phyloP scores from a whole-genome alignment of 2,888 invertebrate species.

The Tetragnatha montana region DNA sequence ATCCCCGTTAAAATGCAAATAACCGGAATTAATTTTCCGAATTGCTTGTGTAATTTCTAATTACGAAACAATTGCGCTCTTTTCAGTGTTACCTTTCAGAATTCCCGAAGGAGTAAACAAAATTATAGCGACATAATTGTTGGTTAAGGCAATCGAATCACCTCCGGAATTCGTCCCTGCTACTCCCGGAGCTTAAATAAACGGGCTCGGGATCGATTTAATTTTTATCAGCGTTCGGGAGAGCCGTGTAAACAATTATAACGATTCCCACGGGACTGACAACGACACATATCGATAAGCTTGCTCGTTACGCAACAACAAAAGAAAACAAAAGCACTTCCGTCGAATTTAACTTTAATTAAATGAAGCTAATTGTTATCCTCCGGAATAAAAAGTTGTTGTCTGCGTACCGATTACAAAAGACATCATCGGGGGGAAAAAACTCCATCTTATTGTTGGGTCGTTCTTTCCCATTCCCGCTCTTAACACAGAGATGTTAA shows the following conservation, averaged over 20 bases:
- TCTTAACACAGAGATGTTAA: conserved; percentile 49
- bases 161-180: conserved; percentile 6
- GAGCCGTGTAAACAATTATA: conserved; percentile 34
- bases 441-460: conserved; percentile 20
- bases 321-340: conserved; percentile 18
- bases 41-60: not conserved
- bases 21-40: not conserved
- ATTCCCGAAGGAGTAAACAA: not conserved
- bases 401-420: conserved; percentile 51
- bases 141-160: conserved; percentile 9
- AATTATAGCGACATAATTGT: not conserved
- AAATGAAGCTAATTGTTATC: conserved; percentile 66
- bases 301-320: conserved; percentile 24
- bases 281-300: conserved; percentile 28
- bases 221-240: conserved; percentile 27
- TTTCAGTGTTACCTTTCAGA: not conserved
- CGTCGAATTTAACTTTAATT: conserved; percentile 59
- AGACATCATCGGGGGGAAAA: conserved; percentile 29
- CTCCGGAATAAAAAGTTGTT: conserved; percentile 29
- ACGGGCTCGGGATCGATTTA: conserved; percentile 3
- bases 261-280: conserved; percentile 19
- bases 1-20: not conserved
- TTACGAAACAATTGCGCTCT: not conserved
- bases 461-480: conserved; percentile 18
- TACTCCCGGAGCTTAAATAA: conserved; percentile 7